These are phyloP conservation scores for Todiramphus saurophagus DNA, from an alignment of 2,113 vertebrate species.

Conservation along the genomic window DNA sequence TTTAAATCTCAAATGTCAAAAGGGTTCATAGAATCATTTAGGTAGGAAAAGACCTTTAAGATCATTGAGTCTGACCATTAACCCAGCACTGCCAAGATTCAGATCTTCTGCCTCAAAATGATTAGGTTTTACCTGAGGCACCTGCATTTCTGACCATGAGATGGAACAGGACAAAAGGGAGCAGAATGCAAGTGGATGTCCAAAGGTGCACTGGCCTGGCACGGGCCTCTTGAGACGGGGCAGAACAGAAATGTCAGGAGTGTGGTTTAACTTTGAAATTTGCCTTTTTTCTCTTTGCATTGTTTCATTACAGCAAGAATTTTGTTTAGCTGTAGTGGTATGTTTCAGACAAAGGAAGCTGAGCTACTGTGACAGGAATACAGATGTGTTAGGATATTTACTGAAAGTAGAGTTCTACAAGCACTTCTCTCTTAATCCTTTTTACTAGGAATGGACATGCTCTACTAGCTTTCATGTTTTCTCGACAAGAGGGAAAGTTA, in stretches of 20 bases:
- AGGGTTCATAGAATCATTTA: background rate
- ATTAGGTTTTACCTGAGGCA: background rate
- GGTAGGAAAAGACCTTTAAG: background rate
- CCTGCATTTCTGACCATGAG: background rate
- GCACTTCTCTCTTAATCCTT: background rate
- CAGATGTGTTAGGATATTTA: background rate
- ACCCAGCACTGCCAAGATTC: background rate
- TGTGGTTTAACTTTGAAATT: background rate
- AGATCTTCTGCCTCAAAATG: background rate
- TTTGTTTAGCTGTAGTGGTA: background rate
- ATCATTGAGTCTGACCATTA: background rate
- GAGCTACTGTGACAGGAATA: background rate
- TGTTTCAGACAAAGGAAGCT: background rate
- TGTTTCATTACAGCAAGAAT: background rate
- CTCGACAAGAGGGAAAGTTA: slow-evolving; percentile 94
- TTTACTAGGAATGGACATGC: slow-evolving; percentile 89
- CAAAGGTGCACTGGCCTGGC: background rate
- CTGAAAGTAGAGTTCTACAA: background rate
- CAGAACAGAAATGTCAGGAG: background rate
- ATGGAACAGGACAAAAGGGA: background rate
- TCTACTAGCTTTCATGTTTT: slow-evolving; percentile 97
- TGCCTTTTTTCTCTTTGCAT: background rate
- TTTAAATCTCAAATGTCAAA: background rate
- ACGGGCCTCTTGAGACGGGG: background rate
- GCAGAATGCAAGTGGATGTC: too few relatives aligned